Conservation (phyloP, 2,888 invertebrate species). For the Noctua comes region DNA sequence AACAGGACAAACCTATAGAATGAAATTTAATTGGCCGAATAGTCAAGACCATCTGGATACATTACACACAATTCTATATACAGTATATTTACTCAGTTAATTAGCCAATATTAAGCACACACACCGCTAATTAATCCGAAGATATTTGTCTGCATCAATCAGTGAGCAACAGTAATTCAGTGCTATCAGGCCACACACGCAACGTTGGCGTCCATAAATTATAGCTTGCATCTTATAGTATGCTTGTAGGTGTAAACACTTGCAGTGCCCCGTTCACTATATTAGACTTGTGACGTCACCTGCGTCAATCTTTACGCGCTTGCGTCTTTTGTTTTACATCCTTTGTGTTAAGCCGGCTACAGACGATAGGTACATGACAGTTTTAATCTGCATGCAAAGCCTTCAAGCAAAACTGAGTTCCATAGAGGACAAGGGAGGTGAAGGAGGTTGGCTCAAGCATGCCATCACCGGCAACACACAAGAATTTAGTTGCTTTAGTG, state of each 20-base stretch:
- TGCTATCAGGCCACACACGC: conserved; percentile 65
- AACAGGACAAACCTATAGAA: background rate
- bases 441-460: too few relatives aligned
- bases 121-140: conserved; percentile 63
- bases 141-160: conserved; percentile 70
- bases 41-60: background rate
- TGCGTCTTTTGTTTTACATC: background rate
- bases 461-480: too few relatives aligned
- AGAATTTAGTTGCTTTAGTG: too few relatives aligned
- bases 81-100: conserved; percentile 60
- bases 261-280: background rate
- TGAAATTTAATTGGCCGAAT: conserved; percentile 3
- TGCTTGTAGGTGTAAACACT: background rate
- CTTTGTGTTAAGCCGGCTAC: background rate
- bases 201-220: conserved; percentile 52
- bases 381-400: background rate
- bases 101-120: conserved; percentile 62
- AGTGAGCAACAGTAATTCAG: conserved; percentile 66
- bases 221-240: conserved; percentile 13
- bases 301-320: background rate
- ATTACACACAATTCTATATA: background rate
- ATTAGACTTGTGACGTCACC: background rate
- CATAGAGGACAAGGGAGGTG: too few relatives aligned
- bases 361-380: background rate
- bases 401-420: too few relatives aligned